A percentile compares a stretch with the other conserved stretches of the same genome.
Evolutionary conservation across 2,888 invertebrate species (phyloP).

Genomic region (Harpalus rubripes): DNA sequence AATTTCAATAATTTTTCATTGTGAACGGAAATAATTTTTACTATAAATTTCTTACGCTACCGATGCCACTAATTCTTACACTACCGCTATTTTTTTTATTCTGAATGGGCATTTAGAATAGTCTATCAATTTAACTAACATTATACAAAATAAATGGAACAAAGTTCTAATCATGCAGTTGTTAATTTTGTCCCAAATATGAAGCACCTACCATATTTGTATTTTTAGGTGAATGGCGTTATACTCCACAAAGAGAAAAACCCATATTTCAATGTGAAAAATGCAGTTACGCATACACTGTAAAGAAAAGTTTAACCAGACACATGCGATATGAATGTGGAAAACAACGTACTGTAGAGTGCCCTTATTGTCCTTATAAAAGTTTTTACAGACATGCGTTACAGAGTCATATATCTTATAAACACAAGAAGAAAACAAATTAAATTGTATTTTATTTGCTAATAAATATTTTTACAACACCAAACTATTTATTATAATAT

Average conservation of each 20-base stretch:
- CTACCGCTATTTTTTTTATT: too few species aligned
- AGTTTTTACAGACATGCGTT: conserved; percentile 66
- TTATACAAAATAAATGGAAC: too few species aligned
- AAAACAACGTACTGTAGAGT: conserved; percentile 76
- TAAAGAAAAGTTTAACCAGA: conserved; percentile 71
- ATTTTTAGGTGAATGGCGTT: conserved; percentile 9
- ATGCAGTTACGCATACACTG: conserved; percentile 50
- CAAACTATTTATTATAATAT: too few species aligned
- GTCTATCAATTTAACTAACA: too few species aligned
- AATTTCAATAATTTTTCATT: too few species aligned
- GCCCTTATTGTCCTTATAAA: conserved; percentile 77
- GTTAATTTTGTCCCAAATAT: too few species aligned
- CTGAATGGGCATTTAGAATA: too few species aligned
- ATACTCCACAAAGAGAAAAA: neutral
- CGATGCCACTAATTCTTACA: too few species aligned
- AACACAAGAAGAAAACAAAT: neutral
- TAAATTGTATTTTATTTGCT: neutral
- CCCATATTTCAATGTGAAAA: conserved; percentile 29
- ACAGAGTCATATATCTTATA: conserved; percentile 59
- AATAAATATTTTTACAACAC: neutral
- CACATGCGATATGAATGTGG: conserved; percentile 76
- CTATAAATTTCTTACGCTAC: too few species aligned
- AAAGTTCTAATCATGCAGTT: too few species aligned
- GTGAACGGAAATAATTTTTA: too few species aligned
- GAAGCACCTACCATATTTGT: neutral